These are phyloP conservation scores for Aphidius colemani DNA, from an alignment of 2,888 invertebrate genomes.

Conservation along the genomic window DNA sequence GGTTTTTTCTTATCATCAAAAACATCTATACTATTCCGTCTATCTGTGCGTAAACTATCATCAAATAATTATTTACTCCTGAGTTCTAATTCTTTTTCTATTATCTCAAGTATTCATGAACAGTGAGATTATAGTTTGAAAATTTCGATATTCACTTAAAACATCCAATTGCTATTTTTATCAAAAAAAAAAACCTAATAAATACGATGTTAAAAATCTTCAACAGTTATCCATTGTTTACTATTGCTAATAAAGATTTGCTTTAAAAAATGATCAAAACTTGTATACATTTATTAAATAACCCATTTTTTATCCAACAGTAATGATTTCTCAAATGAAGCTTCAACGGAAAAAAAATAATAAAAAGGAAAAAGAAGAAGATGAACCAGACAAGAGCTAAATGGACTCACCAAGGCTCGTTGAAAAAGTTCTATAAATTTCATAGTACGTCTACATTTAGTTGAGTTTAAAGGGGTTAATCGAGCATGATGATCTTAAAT, in stretches of 20 bases:
- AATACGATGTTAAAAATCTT: conserved; percentile 52
- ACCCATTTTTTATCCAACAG: too few relatives aligned
- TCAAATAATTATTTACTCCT: too few relatives aligned
- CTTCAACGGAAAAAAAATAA: too few relatives aligned
- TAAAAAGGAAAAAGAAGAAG: too few relatives aligned
- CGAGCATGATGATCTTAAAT: conserved; percentile 13
- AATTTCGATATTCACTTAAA: conserved; percentile 53
- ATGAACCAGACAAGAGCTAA: not conserved
- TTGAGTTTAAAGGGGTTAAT: conserved; percentile 11
- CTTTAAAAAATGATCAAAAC: conserved; percentile 53
- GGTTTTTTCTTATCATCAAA: too few relatives aligned
- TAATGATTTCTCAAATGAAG: too few relatives aligned
- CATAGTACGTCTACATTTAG: conserved; percentile 3
- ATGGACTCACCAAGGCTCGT: not conserved
- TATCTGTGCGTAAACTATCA: too few relatives aligned
- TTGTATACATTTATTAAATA: too few relatives aligned
- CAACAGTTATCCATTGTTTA: conserved; percentile 59
- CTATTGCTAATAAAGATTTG: conserved; percentile 60
- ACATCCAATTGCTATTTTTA: conserved; percentile 59
- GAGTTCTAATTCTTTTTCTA: too few relatives aligned
- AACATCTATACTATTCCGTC: too few relatives aligned
- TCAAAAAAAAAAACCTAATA: conserved; percentile 43
- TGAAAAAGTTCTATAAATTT: conserved; percentile 3
- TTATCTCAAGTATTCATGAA: conserved; percentile 33
- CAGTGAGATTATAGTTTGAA: conserved; percentile 37